Evolutionary conservation across 1,140 invertebrate genomes (phyloP).

Genomic region (Neodiprion lecontei): DNA sequence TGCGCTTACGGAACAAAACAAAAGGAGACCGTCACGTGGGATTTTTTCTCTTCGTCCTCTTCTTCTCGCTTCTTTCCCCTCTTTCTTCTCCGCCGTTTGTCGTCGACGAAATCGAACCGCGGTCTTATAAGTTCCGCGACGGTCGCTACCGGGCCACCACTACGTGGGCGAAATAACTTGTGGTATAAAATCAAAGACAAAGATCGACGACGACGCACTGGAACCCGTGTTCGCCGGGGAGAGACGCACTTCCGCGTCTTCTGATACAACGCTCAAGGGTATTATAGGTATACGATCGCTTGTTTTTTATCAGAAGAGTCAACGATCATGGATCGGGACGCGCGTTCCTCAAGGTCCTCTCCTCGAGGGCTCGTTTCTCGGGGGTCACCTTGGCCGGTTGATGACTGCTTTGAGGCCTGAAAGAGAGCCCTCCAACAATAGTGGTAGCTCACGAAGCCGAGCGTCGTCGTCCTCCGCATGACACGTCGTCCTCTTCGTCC

Average conservation of each 20-base stretch:
- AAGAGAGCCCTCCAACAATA: slow-evolving; percentile 48
- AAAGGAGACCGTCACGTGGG: background rate
- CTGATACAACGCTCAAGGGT: no score
- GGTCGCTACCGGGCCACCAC: no score
- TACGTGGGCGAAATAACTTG: background rate
- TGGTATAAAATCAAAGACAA: background rate
- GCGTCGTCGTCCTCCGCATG: slow-evolving; percentile 5
- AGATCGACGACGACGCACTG: background rate
- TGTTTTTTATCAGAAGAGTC: no score
- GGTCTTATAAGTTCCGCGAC: no score
- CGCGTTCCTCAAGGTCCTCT: slow-evolving; percentile 36
- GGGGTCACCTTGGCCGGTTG: slow-evolving; percentile 36
- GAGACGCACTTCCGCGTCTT: background rate
- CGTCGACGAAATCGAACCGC: no score
- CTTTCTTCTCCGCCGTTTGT: no score
- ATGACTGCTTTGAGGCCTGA: slow-evolving; percentile 42
- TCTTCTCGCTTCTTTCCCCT: background rate
- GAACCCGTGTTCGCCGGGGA: no score
- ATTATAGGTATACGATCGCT: no score
- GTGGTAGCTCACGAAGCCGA: slow-evolving; percentile 32
- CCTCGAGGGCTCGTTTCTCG: slow-evolving; percentile 30
- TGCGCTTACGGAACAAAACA: no score
- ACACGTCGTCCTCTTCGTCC: slow-evolving; percentile 26
- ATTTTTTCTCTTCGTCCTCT: background rate
- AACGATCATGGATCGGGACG: background rate